Percentiles rank a stretch among this genome's conserved stretches.
These are phyloP conservation scores for Ashinkailepas kermadecensis DNA, from an alignment of 2,888 invertebrate genomes.

Conservation along the genomic window DNA sequence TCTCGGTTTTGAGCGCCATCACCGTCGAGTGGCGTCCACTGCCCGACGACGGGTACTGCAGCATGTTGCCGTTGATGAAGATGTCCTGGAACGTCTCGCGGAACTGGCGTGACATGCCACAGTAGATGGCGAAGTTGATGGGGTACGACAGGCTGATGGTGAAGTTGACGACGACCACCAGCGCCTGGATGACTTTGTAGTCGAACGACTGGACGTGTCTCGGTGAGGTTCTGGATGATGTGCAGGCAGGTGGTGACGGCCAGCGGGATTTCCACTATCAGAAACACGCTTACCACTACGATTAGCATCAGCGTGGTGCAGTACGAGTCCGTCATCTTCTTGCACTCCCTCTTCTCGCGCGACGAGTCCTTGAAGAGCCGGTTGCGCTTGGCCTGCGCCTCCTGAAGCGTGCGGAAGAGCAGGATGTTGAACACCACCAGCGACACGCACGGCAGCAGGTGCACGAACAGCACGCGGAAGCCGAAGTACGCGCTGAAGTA, in stretches of 20 bases:
- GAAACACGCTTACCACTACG: conserved; percentile 75
- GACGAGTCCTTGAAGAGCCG: conserved; percentile 59
- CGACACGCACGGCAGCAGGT: conserved; percentile 78
- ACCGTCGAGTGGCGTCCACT: conserved; percentile 30
- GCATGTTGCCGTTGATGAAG: conserved; percentile 50
- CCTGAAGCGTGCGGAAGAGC: conserved; percentile 74
- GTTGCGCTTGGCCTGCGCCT: conserved; percentile 70
- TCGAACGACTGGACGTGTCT: conserved; percentile 43
- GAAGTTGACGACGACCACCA: conserved; percentile 81
- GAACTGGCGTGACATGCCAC: conserved; percentile 91
- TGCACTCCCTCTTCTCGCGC: conserved; percentile 58
- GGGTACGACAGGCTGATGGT: conserved; percentile 80
- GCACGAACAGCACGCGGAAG: conserved; percentile 85
- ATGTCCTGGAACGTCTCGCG: conserved; percentile 79
- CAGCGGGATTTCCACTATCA: conserved; percentile 73
- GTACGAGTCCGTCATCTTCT: conserved; percentile 66
- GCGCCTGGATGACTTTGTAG: conserved; percentile 66
- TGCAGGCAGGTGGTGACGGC: conserved; percentile 74
- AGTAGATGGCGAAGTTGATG: conserved; percentile 65
- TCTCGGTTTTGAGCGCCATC: conserved; percentile 28
- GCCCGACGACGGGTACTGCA: conserved; percentile 11
- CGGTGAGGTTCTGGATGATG: conserved; percentile 50
- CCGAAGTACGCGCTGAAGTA: conserved; percentile 76
- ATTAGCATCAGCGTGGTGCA: conserved; percentile 82
- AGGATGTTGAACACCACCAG: conserved; percentile 81